Conservation (phyloP, 2,888 invertebrate species). For the Caenorhabditis angaria region DNA sequence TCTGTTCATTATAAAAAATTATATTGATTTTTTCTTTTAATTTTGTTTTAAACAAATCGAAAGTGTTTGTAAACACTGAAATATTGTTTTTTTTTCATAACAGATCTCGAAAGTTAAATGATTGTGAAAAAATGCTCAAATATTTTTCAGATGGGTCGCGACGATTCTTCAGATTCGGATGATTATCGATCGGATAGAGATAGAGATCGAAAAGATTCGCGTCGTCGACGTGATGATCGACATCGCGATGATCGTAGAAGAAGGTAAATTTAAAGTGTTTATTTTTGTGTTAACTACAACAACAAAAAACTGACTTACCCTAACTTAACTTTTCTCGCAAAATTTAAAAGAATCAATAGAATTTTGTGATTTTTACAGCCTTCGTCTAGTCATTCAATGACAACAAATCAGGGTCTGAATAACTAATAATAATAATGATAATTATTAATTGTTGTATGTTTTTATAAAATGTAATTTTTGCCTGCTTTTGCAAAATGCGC, state of each 20-base stretch:
- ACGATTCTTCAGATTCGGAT: conserved; percentile 33
- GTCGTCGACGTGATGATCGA: conserved; percentile 1
- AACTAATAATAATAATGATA: too few relatives aligned
- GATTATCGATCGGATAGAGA: conserved; percentile 24
- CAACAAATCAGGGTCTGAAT: too few relatives aligned
- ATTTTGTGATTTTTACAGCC: too few relatives aligned
- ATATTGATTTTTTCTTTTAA: background rate
- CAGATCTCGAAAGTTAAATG: background rate
- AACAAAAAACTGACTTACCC: too few relatives aligned
- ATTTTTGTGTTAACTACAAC: too few relatives aligned
- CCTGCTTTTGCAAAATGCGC: too few relatives aligned
- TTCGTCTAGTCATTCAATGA: too few relatives aligned
- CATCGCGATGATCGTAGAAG: conserved; percentile 15
- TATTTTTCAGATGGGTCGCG: conserved; percentile 34
- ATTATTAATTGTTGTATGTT: too few relatives aligned
- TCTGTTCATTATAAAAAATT: background rate
- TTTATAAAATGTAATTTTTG: too few relatives aligned
- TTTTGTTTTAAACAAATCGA: background rate
- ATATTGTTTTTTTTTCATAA: background rate
- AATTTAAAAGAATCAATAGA: too few relatives aligned
- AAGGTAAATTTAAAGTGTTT: conserved; percentile 14
- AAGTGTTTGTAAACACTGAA: background rate
- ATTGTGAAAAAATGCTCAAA: background rate
- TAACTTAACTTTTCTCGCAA: too few relatives aligned
- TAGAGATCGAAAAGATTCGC: conserved; percentile 20